These are phyloP conservation scores for Melanotaenia duboulayi DNA, from an alignment of 2,113 vertebrate species.

Conservation along the genomic window DNA sequence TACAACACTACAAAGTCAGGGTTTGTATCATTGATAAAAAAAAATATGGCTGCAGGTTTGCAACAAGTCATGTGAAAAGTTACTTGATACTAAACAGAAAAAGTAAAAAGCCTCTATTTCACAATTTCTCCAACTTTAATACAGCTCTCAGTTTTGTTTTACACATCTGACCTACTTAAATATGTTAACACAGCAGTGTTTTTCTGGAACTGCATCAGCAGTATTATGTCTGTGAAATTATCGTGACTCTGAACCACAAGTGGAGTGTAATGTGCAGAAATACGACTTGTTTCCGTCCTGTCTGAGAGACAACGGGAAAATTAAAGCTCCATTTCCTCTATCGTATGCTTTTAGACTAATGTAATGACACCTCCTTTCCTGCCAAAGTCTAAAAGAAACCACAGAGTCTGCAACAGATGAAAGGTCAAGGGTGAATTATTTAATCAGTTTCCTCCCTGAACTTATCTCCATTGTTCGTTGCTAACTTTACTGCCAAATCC, in stretches of 20 bases:
- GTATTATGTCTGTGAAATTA: not conserved
- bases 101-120: not conserved
- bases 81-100: not conserved
- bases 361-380: not conserved
- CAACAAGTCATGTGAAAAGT: too few relatives aligned
- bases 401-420: not conserved
- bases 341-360: not conserved
- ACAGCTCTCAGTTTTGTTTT: not conserved
- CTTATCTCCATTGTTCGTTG: not conserved
- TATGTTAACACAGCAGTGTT: not conserved
- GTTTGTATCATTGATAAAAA: too few relatives aligned
- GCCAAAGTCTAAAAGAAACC: slow-evolving; percentile 16
- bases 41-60: too few relatives aligned
- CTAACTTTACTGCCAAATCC: not conserved
- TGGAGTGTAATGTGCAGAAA: not conserved
- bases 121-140: not conserved
- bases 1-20: too few relatives aligned
- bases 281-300: not conserved
- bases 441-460: not conserved
- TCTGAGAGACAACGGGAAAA: slow-evolving; percentile 11
- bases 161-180: not conserved
- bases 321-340: not conserved
- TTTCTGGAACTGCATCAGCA: not conserved
- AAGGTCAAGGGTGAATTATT: not conserved
- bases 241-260: not conserved